Evolutionary conservation across 2,888 invertebrate genomes (phyloP), one percentile per base, ranked within the genome.

Genomic region (Brachypalpus laphriformis): DNA sequence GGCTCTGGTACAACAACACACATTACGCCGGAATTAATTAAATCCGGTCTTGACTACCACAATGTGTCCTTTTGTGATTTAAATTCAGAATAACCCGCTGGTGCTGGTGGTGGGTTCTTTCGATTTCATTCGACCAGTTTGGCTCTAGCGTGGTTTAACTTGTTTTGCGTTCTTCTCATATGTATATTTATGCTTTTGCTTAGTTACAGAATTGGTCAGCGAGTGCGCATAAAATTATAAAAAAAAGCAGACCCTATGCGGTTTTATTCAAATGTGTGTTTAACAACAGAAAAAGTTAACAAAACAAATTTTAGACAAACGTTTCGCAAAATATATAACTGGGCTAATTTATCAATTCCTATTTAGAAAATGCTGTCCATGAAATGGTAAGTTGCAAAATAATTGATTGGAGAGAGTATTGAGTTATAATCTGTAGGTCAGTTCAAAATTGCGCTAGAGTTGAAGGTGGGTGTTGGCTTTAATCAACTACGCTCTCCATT

Each of bases 11-110:
- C 70, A 51, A 71, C 49, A 51, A n/a, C 45, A 51, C 22, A 66
- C 51, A 59, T 49, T 45, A 66, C 51, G 16, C 34, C 70, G 57
- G 82, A 82, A 82, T 82, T 71, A 82, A 82, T 82, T 82, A 82
- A 82, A 59, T 76, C 51, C 68, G 28, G 71, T 71, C 68, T 59
- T 49, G 72, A 42, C 72, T 74, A 22, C 51, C 42, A 51, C 61
- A 61, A 61, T 34, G 40, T 63, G 54, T 65, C 49, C 34, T 68
- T 68, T 75, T 75, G 37, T 42, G 65, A 40, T 40, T 78, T 22
- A 37, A 49, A 66, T 76, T 57, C 40, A 1, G 16, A 68, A 40
- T 28, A 31, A 2, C 31, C 18, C 11, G 14, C 18, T 51, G 47
- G 18, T 54, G 51, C 47, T 51, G 40, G 7, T 22, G 14, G 18